These are phyloP conservation scores for Tetranychus urticae DNA, from an alignment of 1,140 invertebrate species.

Conservation along the genomic window DNA sequence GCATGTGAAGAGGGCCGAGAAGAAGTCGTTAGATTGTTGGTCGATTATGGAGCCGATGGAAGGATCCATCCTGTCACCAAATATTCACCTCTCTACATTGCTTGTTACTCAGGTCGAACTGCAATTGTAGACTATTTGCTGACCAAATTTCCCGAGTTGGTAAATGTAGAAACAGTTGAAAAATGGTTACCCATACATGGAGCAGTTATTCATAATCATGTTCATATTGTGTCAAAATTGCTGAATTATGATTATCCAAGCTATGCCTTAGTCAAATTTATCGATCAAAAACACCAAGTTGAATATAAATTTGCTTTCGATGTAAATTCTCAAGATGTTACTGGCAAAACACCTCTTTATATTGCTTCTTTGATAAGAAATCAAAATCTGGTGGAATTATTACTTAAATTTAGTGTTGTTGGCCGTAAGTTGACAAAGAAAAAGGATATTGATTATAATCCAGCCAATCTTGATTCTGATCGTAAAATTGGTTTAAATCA, in stretches of 20 bases:
- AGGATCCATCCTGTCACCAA: constrained; percentile 62
- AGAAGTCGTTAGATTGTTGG: constrained; percentile 47
- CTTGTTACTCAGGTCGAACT: constrained; percentile 56
- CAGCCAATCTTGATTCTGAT: neutral
- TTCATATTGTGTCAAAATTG: constrained; percentile 43
- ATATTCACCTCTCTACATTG: constrained; percentile 75
- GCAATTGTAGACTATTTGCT: constrained; percentile 57
- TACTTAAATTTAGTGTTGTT: constrained; percentile 46
- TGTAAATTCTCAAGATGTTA: constrained; percentile 64
- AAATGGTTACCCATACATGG: constrained; percentile 77
- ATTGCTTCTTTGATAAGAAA: constrained; percentile 62
- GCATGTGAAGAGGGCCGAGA: constrained; percentile 55
- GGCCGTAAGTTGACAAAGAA: neutral
- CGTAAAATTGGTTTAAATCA: neutral
- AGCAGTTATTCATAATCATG: constrained; percentile 63
- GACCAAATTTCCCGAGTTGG: constrained; percentile 35
- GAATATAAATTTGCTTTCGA: constrained; percentile 70
- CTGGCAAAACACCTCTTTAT: constrained; percentile 68
- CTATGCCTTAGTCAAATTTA: constrained; percentile 36
- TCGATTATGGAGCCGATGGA: constrained; percentile 59
- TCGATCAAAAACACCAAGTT: constrained; percentile 37
- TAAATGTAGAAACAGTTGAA: constrained; percentile 57
- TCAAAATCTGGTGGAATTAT: constrained; percentile 44
- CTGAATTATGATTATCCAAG: constrained; percentile 59
- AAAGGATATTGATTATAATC: neutral